Evolutionary conservation across 2,888 invertebrate genomes (phyloP).

Genomic region (Spisula solida): DNA sequence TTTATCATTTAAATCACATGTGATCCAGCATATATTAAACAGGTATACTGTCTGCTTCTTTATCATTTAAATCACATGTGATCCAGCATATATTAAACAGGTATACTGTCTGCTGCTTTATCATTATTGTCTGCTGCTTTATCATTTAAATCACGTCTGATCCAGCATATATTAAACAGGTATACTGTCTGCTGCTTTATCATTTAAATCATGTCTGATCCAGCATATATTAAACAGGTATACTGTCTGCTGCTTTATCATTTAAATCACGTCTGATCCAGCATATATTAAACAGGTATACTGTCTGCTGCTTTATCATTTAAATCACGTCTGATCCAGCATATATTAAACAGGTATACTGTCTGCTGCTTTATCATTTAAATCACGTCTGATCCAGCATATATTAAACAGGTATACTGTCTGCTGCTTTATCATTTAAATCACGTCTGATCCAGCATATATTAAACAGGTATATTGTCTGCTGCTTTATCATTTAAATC

Average conservation of each 20-base stretch:
- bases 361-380: no score
- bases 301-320: no score
- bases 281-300: no score
- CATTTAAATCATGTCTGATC: conserved; percentile 80
- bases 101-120: no score
- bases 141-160: conserved; percentile 79
- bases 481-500: conserved; percentile 71
- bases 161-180: conserved; percentile 74
- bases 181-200: no score
- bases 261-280: no score
- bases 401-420: no score
- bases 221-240: conserved; percentile 75
- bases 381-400: no score
- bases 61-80: conserved; percentile 66
- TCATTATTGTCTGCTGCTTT: conserved; percentile 41
- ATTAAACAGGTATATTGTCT: conserved; percentile 72
- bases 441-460: conserved; percentile 77
- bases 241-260: conserved; percentile 37
- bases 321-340: no score
- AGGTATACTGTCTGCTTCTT: conserved; percentile 58
- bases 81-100: conserved; percentile 75
- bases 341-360: no score
- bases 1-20: conserved; percentile 56
- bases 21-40: conserved; percentile 76
- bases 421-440: no score